These are phyloP conservation scores for Spodoptera exigua DNA, from an alignment of 2,888 invertebrate genomes.

Conservation along the genomic window DNA sequence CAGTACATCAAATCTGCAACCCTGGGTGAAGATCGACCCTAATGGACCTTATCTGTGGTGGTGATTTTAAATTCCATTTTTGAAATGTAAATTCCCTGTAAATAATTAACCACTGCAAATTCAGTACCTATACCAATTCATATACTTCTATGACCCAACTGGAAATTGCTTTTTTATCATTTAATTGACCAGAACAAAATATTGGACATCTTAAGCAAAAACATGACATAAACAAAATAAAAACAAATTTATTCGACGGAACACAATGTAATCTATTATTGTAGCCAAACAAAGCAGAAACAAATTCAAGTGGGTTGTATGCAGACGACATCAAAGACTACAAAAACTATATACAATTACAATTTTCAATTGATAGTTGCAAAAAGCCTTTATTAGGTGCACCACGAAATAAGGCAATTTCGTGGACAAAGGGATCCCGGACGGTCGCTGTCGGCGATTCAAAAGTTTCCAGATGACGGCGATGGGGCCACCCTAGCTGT, in stretches of 20 bases:
- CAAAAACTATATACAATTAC: constrained; percentile 81
- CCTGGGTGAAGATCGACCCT: too few relatives aligned
- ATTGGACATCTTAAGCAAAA: too few relatives aligned
- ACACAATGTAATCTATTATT: constrained; percentile 62
- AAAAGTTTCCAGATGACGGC: constrained; percentile 83
- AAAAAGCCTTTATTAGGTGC: constrained; percentile 83
- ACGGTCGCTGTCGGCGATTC: constrained; percentile 80
- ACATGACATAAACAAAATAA: constrained; percentile 32
- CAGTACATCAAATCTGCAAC: too few relatives aligned
- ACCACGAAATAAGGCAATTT: constrained; percentile 86
- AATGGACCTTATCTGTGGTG: too few relatives aligned
- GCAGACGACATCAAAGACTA: constrained; percentile 83
- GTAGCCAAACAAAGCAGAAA: constrained; percentile 67
- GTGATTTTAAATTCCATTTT: too few relatives aligned
- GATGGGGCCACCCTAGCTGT: constrained; percentile 72
- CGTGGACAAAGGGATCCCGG: constrained; percentile 84
- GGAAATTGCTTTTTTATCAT: too few relatives aligned
- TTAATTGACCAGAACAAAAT: too few relatives aligned
- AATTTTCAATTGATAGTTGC: constrained; percentile 82
- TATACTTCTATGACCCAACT: background rate
- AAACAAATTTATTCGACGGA: constrained; percentile 59
- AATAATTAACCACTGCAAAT: too few relatives aligned
- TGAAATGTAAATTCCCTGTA: too few relatives aligned
- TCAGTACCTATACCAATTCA: too few relatives aligned
- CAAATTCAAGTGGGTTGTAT: constrained; percentile 70